A percentile compares a stretch with the other conserved stretches of the same genome.
These are phyloP conservation scores for Pycnomerus fuliginosus DNA, from an alignment of 2,888 invertebrate genomes.

Conservation along the genomic window DNA sequence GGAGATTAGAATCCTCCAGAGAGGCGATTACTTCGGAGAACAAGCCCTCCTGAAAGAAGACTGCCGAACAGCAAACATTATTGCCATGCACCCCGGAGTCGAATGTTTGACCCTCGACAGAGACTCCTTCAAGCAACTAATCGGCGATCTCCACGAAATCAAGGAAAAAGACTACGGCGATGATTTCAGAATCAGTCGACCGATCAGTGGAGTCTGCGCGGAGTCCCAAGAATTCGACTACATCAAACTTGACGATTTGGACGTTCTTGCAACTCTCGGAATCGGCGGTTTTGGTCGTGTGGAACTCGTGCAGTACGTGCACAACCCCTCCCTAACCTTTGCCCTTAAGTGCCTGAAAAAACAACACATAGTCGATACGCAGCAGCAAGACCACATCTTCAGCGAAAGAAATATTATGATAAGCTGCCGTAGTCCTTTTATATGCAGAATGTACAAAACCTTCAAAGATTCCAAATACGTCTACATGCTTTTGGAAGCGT, in stretches of 20 bases:
- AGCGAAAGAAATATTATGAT: conserved; percentile 70
- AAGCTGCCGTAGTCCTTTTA: conserved; percentile 69
- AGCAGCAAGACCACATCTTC: conserved; percentile 72
- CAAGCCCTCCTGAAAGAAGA: conserved; percentile 67
- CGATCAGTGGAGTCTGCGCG: conserved; percentile 49
- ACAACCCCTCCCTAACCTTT: conserved; percentile 56
- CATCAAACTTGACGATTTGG: conserved; percentile 59
- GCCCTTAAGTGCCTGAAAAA: conserved; percentile 73
- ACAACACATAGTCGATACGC: conserved; percentile 70
- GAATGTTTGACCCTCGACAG: conserved; percentile 67
- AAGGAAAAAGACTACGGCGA: conserved; percentile 75
- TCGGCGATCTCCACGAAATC: conserved; percentile 73
- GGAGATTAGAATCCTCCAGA: conserved; percentile 58
- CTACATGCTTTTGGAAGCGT: conserved; percentile 72
- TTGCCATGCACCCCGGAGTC: conserved; percentile 62
- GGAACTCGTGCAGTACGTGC: conserved; percentile 58
- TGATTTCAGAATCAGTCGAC: conserved; percentile 55
- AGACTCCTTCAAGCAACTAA: conserved; percentile 71
- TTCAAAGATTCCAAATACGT: conserved; percentile 70
- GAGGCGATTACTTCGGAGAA: conserved; percentile 68
- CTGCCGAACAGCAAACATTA: conserved; percentile 66
- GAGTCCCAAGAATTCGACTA: conserved; percentile 47
- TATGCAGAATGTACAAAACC: conserved; percentile 68
- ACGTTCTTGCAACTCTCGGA: conserved; percentile 66
- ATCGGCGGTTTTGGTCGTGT: conserved; percentile 75